A percentile compares a stretch with the other conserved stretches of the same genome.
Evolutionary conservation across 2,888 invertebrate genomes (phyloP).

Genomic region (Steinernema hermaphroditum): DNA sequence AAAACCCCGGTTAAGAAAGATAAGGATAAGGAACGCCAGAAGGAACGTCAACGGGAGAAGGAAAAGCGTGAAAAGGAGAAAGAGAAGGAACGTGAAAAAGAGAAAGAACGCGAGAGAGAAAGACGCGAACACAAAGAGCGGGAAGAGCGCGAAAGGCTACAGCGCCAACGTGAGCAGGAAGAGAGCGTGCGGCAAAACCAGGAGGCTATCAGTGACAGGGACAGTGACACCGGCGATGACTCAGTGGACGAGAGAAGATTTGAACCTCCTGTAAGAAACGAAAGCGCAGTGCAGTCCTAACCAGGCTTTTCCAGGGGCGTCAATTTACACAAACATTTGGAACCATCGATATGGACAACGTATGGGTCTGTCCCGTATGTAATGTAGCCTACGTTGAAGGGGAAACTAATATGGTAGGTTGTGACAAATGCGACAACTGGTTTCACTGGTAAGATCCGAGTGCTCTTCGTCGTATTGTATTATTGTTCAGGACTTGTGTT

Average conservation of each 20-base stretch:
- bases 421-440: constrained; percentile 63
- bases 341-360: constrained; percentile 37
- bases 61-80: constrained; percentile 30
- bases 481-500: constrained; percentile 58
- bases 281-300: constrained; percentile 31
- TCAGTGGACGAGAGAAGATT: not conserved
- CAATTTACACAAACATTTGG: not conserved
- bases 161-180: constrained; percentile 33
- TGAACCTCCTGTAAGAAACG: not conserved
- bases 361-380: constrained; percentile 65
- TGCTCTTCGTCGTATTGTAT: too few relatives aligned
- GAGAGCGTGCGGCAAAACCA: constrained; percentile 10
- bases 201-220: not conserved
- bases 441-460: constrained; percentile 64
- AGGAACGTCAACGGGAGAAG: constrained; percentile 25
- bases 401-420: constrained; percentile 62
- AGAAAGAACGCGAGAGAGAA: constrained; percentile 31
- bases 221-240: constrained; percentile 31
- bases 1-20: constrained; percentile 19
- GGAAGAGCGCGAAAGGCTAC: constrained; percentile 28
- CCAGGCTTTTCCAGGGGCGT: too few relatives aligned
- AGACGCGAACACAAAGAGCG: not conserved
- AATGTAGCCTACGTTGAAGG: constrained; percentile 62
- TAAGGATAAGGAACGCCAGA: constrained; percentile 31
- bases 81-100: constrained; percentile 34